Base-by-base conservation (phyloP, 2,888 invertebrate genomes). In the Drosophila siamana region DNA sequence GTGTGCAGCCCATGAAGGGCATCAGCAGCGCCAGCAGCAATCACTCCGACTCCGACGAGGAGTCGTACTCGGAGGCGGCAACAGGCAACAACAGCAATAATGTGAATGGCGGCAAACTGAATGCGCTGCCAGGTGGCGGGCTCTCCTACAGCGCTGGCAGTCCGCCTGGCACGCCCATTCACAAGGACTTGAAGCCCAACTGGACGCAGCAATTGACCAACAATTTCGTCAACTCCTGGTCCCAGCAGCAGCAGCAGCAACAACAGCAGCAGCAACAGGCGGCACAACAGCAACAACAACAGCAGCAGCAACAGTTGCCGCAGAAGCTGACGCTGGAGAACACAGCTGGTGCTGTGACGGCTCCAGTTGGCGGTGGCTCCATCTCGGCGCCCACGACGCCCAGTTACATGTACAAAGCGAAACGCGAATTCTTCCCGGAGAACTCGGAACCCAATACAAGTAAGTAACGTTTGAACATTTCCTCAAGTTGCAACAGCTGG, bases 401-500 rank as follows among this genome's bases (percentile, higher is more conserved):
- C 61, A 93, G 92, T 69, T 89, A 93, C 86, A 90, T 90, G 91
- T 89, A 90, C 74, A 93, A 93, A 48, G 92, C 93, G 4, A 93
- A 94, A 47, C 92, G 95, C 52, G 97, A 96, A 92, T 96, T 97
- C 91, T 96, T 96, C 90, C 96, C 96, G 1, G 96, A 96, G 86
- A 95, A 95, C 91, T 95, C 96, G 11, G 97, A 97, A 93, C 96
- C 97, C 11, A 97, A 97, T 90, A 97, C 97, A 92, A 97, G 97
- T 97, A 93, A 95, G 96, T 95, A 33, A 5, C 4, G n/a, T n/a
- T 33, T 4, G 6, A 4, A 24, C 5, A 33, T 33, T 4, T 0
- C 2, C 4, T 4, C 1, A 33, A 33, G 11, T 11, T n/a, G 11
- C 30, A 11, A 4, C 30, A 11, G 11, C n/a, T 33, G 30, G n/a